Percentiles rank a stretch among this genome's conserved stretches.
Evolutionary conservation across 2,113 vertebrate species (phyloP).

Genomic region (Callipepla squamata): DNA sequence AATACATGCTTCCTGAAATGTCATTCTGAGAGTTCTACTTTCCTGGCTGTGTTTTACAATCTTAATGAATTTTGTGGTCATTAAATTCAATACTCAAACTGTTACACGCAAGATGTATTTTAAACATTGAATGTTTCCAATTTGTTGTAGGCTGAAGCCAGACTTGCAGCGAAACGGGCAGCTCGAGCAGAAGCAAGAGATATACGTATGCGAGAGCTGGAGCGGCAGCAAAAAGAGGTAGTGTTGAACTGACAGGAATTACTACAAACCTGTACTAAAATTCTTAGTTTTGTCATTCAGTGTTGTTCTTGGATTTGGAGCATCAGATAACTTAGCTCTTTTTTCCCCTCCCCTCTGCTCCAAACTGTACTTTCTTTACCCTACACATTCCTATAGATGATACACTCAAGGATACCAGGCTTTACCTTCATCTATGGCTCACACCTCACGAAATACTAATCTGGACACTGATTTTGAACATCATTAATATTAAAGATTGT

Average conservation of each 20-base stretch:
- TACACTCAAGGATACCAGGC: background rate
- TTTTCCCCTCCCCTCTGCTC: background rate
- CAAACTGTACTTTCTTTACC: background rate
- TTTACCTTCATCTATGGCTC: background rate
- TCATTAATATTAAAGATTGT: background rate
- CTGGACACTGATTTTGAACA: background rate
- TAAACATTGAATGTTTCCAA: background rate
- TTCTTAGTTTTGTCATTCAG: background rate
- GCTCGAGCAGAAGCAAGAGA: conserved; percentile 97
- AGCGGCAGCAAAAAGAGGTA: conserved; percentile 98
- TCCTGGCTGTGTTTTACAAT: background rate
- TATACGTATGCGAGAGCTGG: conserved; percentile 96
- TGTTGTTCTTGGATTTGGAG: background rate
- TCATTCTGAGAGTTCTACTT: background rate
- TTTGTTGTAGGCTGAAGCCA: conserved; percentile 90
- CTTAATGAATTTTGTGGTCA: background rate
- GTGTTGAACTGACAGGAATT: background rate
- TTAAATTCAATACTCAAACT: background rate
- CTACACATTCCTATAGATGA: background rate
- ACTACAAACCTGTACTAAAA: background rate
- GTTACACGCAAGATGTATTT: background rate
- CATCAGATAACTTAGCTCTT: background rate
- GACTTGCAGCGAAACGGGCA: conserved; percentile 94
- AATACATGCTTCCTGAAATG: background rate
- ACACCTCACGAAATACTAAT: background rate